Evolutionary conservation across 2,888 invertebrate species (phyloP).

Genomic region (Coelogynopora nodosa): DNA sequence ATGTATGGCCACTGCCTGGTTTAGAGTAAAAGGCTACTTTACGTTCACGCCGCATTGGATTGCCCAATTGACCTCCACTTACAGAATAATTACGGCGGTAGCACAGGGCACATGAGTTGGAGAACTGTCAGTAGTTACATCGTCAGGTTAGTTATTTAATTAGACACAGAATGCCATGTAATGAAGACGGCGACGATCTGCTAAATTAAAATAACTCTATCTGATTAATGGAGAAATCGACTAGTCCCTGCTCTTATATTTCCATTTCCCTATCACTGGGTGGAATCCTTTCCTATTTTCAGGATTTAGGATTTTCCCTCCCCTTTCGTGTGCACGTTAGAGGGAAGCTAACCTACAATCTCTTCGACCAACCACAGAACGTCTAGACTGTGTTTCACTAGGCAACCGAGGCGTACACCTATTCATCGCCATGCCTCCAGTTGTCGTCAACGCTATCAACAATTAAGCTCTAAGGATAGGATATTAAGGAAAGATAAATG

Average conservation of each 20-base stretch:
- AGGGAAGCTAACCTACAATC: background rate
- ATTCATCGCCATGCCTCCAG: constrained; percentile 11
- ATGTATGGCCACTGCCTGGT: background rate
- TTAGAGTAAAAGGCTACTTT: background rate
- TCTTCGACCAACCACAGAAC: background rate
- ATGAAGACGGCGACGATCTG: background rate
- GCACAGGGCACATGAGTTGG: background rate
- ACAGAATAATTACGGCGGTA: background rate
- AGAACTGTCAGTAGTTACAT: background rate
- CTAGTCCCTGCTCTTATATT: background rate
- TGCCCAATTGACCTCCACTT: background rate
- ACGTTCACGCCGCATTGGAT: constrained; percentile 1
- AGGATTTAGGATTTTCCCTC: background rate
- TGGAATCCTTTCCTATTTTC: background rate
- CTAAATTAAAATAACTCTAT: background rate
- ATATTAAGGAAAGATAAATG: too few relatives aligned
- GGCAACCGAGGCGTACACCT: background rate
- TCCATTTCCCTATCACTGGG: background rate
- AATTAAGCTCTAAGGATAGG: too few relatives aligned
- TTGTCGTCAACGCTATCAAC: too few relatives aligned
- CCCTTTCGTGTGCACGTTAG: background rate
- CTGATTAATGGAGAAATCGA: background rate
- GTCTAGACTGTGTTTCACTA: background rate
- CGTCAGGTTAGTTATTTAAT: background rate
- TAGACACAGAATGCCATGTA: background rate